phyloP scores from a whole-genome alignment of 2,888 invertebrate genomes.

The Onthophagus sagittarius region DNA sequence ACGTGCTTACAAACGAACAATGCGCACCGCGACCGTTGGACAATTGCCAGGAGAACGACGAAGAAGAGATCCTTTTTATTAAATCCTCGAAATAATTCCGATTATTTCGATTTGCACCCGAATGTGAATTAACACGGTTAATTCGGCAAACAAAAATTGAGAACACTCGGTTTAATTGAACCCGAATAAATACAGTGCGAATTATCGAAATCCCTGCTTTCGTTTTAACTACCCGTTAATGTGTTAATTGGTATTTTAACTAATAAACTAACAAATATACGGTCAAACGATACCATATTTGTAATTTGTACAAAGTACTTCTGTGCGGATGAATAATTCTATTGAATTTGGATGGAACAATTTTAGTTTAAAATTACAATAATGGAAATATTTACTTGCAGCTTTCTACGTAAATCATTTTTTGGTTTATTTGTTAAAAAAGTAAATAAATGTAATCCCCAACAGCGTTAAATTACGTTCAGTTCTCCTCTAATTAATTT shows the following conservation, averaged over 20 bases:
- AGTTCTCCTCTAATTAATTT: no score
- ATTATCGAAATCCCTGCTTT: not conserved
- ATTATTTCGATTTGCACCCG: not conserved
- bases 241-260: not conserved
- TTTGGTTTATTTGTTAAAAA: no score
- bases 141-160: not conserved
- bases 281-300: constrained; percentile 11
- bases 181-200: not conserved
- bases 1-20: not conserved
- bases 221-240: not conserved
- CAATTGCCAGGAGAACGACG: not conserved
- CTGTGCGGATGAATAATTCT: constrained; percentile 9
- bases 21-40: not conserved
- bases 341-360: not conserved
- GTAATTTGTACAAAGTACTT: constrained; percentile 8
- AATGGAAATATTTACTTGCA: no score
- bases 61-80: not conserved
- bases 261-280: not conserved
- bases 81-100: not conserved
- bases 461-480: no score
- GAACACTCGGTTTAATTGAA: not conserved
- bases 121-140: not conserved
- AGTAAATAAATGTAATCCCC: no score
- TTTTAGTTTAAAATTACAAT: no score
- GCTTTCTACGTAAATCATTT: no score